These are phyloP conservation scores for Lates calcarifer DNA, from an alignment of 2,113 vertebrate species.

Conservation along the genomic window DNA sequence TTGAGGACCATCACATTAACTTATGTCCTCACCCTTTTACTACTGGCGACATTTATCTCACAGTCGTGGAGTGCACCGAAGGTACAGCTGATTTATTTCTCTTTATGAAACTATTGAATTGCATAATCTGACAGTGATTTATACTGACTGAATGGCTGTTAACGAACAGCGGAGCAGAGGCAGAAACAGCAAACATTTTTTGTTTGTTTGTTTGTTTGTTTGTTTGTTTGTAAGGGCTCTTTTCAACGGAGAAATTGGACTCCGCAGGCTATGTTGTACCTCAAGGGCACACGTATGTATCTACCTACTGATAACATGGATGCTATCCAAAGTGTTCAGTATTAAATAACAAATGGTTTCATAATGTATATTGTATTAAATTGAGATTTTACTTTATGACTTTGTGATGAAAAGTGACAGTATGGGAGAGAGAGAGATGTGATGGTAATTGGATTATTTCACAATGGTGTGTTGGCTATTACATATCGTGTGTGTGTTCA, in stretches of 20 bases:
- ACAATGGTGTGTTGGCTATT: not conserved
- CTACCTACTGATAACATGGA: not conserved
- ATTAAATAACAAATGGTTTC: not conserved
- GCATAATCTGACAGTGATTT: not conserved
- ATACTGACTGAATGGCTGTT: too few species aligned
- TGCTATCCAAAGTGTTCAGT: not conserved
- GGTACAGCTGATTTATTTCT: constrained; percentile 75
- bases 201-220: constrained; percentile 6
- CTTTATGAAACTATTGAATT: not conserved
- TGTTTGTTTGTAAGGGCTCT: too few species aligned
- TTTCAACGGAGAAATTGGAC: constrained; percentile 96
- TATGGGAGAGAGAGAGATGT: not conserved
- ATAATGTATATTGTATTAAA: too few species aligned
- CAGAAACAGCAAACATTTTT: not conserved
- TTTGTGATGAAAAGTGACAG: not conserved
- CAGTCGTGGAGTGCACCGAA: constrained; percentile 85
- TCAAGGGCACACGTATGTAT: constrained; percentile 96
- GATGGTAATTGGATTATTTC: not conserved
- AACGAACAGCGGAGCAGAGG: not conserved
- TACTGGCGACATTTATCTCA: constrained; percentile 82
- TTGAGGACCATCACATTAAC: constrained; percentile 70
- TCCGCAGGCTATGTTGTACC: constrained; percentile 96
- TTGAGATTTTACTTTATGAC: too few species aligned
- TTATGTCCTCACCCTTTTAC: constrained; percentile 80
- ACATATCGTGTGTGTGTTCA: not conserved